A percentile compares a stretch with the other conserved stretches of the same genome.
These are phyloP conservation scores for Heliconius charithonia DNA, from an alignment of 2,888 invertebrate species.

Conservation along the genomic window DNA sequence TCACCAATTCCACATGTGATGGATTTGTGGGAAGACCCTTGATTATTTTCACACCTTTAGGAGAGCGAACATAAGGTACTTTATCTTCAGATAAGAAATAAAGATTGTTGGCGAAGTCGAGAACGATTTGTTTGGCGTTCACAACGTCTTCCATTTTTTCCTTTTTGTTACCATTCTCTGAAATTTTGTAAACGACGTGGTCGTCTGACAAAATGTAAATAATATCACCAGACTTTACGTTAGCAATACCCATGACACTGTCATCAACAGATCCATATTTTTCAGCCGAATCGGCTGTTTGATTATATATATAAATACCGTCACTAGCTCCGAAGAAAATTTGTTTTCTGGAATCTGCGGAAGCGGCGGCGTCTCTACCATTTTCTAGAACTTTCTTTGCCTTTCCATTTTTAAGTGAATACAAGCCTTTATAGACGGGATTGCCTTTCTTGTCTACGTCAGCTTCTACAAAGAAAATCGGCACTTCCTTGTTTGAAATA, in stretches of 20 bases:
- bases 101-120: slow-evolving; percentile 64
- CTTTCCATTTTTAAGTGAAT: slow-evolving; percentile 48
- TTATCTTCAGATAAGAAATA: slow-evolving; percentile 62
- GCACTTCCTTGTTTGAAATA: background rate
- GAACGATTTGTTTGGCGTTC: slow-evolving; percentile 61
- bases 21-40: slow-evolving; percentile 60
- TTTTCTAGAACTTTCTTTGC: slow-evolving; percentile 58
- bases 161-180: slow-evolving; percentile 62
- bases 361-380: slow-evolving; percentile 57
- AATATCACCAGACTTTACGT: slow-evolving; percentile 48
- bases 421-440: slow-evolving; percentile 48
- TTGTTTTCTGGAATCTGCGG: slow-evolving; percentile 52
- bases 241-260: slow-evolving; percentile 50
- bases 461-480: slow-evolving; percentile 32
- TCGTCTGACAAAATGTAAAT: slow-evolving; percentile 65
- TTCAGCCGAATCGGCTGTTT: slow-evolving; percentile 39
- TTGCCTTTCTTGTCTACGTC: background rate
- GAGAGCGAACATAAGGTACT: slow-evolving; percentile 54
- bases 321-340: slow-evolving; percentile 61
- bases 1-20: slow-evolving; percentile 55
- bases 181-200: slow-evolving; percentile 63
- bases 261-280: slow-evolving; percentile 53
- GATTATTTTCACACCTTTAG: slow-evolving; percentile 56
- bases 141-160: slow-evolving; percentile 56
- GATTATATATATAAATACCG: slow-evolving; percentile 62